Conservation (phyloP, 2,888 invertebrate species). For the Chymomyza amoena region DNA sequence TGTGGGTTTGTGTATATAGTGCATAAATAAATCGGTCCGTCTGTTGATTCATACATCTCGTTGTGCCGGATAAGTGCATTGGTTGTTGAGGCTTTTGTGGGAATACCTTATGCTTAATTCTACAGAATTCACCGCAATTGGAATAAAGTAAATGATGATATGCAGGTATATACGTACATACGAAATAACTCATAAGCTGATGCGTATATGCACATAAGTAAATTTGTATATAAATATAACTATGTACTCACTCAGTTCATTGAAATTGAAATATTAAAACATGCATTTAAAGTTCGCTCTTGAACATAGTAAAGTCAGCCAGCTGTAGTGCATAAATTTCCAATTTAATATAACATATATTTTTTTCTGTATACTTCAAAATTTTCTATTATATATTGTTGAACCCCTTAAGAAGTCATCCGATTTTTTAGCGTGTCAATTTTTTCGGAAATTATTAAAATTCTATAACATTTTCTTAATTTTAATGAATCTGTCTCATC, state of each 20-base stretch:
- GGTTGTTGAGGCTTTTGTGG: background rate
- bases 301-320: background rate
- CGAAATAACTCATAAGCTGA: background rate
- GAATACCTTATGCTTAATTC: background rate
- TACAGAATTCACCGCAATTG: background rate
- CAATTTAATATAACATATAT: too few species aligned
- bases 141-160: constrained; percentile 1
- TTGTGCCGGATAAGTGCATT: constrained; percentile 6
- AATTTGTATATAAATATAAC: background rate
- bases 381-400: too few species aligned
- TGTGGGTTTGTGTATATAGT: background rate
- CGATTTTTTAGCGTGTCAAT: too few species aligned
- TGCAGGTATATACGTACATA: background rate
- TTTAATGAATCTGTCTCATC: too few species aligned
- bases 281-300: background rate
- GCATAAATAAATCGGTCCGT: background rate
- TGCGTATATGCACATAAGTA: too few species aligned
- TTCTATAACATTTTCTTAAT: too few species aligned
- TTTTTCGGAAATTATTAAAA: too few species aligned
- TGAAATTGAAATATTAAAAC: background rate
- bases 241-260: background rate
- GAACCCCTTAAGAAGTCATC: too few species aligned
- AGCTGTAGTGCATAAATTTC: background rate
- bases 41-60: background rate
- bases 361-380: too few species aligned